Conservation (phyloP, 2,113 vertebrate species). For the Theropithecus gelada region DNA sequence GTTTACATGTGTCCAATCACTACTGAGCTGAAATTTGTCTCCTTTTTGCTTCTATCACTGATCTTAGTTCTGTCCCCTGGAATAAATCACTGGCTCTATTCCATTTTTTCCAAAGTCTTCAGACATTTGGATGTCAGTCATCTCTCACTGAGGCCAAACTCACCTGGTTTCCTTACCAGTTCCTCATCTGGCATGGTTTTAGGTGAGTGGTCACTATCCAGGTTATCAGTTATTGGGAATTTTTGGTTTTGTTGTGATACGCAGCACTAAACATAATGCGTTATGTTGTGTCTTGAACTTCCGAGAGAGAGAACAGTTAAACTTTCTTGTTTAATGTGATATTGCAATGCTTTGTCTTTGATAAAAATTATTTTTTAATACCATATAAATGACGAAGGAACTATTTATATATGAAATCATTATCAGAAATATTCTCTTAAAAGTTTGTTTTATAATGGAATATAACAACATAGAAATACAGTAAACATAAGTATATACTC, state of each 20-base stretch:
- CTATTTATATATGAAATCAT: constrained; percentile 16
- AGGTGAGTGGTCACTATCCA: background rate
- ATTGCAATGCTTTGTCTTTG: constrained; percentile 11
- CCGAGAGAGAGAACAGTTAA: background rate
- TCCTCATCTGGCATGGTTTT: background rate
- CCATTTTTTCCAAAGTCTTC: constrained; percentile 1
- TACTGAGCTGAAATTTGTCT: background rate
- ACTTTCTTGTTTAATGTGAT: constrained; percentile 18
- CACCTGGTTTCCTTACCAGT: background rate
- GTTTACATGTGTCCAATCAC: background rate
- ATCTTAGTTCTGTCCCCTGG: constrained; percentile 15
- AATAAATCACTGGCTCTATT: background rate
- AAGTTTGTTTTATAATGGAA: constrained; percentile 43
- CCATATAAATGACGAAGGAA: constrained; percentile 19
- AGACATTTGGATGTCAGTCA: background rate
- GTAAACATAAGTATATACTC: background rate
- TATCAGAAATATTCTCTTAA: constrained; percentile 58
- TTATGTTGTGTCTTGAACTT: background rate
- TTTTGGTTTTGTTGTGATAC: constrained; percentile 25
- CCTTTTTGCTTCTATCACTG: background rate
- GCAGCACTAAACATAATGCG: background rate
- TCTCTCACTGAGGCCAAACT: background rate
- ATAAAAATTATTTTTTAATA: constrained; percentile 28
- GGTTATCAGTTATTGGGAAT: background rate
- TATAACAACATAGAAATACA: constrained; percentile 36